Base-by-base conservation (phyloP, 2,888 invertebrate genomes). In the Cosmia pyralina region DNA sequence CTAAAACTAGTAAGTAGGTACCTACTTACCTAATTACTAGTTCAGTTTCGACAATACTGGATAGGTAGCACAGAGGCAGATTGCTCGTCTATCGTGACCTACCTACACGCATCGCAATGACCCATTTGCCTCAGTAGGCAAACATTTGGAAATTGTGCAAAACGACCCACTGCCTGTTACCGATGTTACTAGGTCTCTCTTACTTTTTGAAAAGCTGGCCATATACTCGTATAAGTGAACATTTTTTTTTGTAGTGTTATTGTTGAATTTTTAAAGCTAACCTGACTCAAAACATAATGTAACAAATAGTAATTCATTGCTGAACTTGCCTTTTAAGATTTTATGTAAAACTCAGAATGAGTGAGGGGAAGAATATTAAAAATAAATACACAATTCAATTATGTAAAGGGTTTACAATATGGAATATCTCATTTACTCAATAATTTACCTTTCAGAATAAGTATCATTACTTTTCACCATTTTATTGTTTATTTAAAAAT, bases 91-190 rank as follows among this genome's bases (percentile, higher is more conserved):
- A 57, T 77, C 65, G 77, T 73, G 50, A 3, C 38, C 5, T 55
- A 66, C 38, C 38, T 41, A 58, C 46, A 77, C 59, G 38, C 48
- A 71, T 77, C 79, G 59, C 82, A 82, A 71, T 28, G 64, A 68
- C 67, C 77, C 41, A 79, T 68, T 77, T 81, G 11, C 77, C 48
- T 19, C 60, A 57, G 55, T 48, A n/a, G 11, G 64, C 52, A 68
- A 79, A 77, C 68, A 82, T 72, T 80, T 66, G 48, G 65, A 76
- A 66, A 70, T 70, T 63, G 57, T 76, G 70, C 53, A 44, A 62
- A 69, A 44, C 58, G 41, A 59, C 41, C 48, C n/a, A 34, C 7
- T 22, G 55, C 11, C 53, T 38, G n/a, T 55, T 22, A 57, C 7
- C 55, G 6, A 34, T 44, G 22, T 72, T 34, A 46, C 15, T 59